These are phyloP conservation scores for Crotalus tigris DNA, from an alignment of 2,113 vertebrate genomes.

Conservation along the genomic window DNA sequence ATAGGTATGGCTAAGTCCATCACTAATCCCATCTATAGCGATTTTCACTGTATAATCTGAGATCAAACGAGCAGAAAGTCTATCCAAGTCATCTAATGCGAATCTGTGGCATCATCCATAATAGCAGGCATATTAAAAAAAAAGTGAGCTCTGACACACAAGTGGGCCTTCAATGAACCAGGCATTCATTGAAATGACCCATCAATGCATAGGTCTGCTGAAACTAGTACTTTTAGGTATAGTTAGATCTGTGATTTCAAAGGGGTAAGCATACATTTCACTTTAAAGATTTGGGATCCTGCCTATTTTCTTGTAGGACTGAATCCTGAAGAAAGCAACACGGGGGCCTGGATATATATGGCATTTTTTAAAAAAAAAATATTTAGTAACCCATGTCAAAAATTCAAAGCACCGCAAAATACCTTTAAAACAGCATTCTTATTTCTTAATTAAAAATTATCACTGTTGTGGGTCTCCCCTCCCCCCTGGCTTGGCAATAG, in stretches of 20 bases:
- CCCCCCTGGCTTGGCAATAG: conserved; percentile 59
- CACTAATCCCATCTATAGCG: background rate
- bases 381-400: conserved; percentile 46
- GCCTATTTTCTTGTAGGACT: background rate
- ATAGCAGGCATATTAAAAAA: background rate
- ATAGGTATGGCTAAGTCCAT: background rate
- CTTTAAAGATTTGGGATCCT: background rate
- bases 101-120: background rate
- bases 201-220: background rate
- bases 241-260: conserved; percentile 17
- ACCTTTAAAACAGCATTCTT: conserved; percentile 48
- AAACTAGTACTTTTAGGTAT: background rate
- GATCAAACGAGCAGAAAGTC: background rate
- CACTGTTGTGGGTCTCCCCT: conserved; percentile 46
- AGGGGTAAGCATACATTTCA: conserved; percentile 13
- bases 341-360: background rate
- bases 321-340: conserved; percentile 4
- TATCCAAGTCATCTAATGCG: background rate
- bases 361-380: background rate
- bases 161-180: background rate
- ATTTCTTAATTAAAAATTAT: conserved; percentile 59
- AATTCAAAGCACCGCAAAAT: conserved; percentile 45
- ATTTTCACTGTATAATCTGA: background rate
- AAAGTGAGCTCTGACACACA: background rate
- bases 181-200: background rate